These are phyloP conservation scores for Eciton burchellii DNA, from an alignment of 1,140 invertebrate genomes.

Conservation along the genomic window DNA sequence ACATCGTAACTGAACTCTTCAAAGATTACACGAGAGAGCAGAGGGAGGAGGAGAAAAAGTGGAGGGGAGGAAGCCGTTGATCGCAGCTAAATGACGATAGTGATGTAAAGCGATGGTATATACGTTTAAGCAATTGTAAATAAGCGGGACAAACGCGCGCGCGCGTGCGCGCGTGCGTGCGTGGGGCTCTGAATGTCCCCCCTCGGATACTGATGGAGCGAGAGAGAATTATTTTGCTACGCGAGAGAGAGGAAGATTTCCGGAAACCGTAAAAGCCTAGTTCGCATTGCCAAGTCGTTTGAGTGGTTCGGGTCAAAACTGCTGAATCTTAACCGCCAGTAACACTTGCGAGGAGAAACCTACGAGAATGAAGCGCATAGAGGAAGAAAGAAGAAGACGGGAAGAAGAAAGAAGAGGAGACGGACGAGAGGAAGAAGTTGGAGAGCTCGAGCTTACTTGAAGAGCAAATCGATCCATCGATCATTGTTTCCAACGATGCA, in stretches of 20 bases:
- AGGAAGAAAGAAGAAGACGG: neutral
- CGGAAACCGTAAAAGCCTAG: conserved; percentile 6
- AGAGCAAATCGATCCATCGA: conserved; percentile 49
- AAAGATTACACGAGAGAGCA: conserved; percentile 31
- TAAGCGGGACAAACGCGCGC: conserved; percentile 51
- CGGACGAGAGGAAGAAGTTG: too few species aligned
- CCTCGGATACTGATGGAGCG: conserved; percentile 17
- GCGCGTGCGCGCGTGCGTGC: conserved; percentile 14
- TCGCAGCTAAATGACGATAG: conserved; percentile 33
- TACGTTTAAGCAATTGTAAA: conserved; percentile 62
- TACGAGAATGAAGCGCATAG: neutral
- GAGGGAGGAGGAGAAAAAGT: too few species aligned
- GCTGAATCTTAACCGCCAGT: neutral
- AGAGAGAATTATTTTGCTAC: conserved; percentile 75
- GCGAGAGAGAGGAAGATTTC: conserved; percentile 57
- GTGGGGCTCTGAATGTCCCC: too few species aligned
- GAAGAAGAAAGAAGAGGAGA: neutral
- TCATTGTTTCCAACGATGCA: conserved; percentile 39
- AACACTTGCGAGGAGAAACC: conserved; percentile 6
- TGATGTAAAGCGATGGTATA: conserved; percentile 31
- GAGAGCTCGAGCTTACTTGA: too few species aligned
- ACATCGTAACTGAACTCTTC: conserved; percentile 43
- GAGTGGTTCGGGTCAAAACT: conserved; percentile 3
- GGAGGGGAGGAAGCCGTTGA: conserved; percentile 40
- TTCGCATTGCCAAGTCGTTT: conserved; percentile 9